phyloP scores from a whole-genome alignment of 2,888 invertebrate species.

The Scrobipalpa costella region DNA sequence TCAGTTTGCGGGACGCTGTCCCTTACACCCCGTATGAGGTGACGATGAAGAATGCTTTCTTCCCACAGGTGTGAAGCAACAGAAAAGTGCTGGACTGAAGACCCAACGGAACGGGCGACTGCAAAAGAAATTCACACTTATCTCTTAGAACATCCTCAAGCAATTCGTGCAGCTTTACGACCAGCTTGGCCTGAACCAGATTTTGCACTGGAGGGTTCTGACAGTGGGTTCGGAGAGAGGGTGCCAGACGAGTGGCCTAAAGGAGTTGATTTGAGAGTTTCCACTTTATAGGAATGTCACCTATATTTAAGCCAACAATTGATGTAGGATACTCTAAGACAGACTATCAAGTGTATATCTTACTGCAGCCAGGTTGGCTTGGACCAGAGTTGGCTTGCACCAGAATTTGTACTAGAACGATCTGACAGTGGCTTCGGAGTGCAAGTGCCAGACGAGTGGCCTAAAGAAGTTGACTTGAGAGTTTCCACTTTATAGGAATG shows the following conservation, averaged over 20 bases:
- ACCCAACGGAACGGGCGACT: conserved; percentile 84
- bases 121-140: conserved; percentile 88
- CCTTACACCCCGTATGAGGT: too few species aligned
- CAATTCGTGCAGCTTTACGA: conserved; percentile 44
- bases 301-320: too few species aligned
- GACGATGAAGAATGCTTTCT: not conserved
- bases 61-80: conserved; percentile 79
- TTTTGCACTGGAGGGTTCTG: conserved; percentile 38
- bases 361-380: too few species aligned
- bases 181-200: conserved; percentile 33
- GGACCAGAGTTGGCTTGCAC: conserved; percentile 33
- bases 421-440: conserved; percentile 43
- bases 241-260: conserved; percentile 35
- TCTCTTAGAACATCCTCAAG: conserved; percentile 85
- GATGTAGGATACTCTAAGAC: too few species aligned
- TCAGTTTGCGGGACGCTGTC: too few species aligned
- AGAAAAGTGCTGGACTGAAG: conserved; percentile 88
- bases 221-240: conserved; percentile 43
- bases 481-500: conserved; percentile 37
- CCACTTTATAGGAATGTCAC: conserved; percentile 39
- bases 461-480: conserved; percentile 29
- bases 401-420: conserved; percentile 36
- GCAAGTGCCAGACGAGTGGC: conserved; percentile 36
- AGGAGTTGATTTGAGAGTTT: conserved; percentile 28
- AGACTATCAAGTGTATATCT: too few species aligned